Base-by-base conservation (phyloP, 1,140 invertebrate species). In the Cardiocondyla obscurior region DNA sequence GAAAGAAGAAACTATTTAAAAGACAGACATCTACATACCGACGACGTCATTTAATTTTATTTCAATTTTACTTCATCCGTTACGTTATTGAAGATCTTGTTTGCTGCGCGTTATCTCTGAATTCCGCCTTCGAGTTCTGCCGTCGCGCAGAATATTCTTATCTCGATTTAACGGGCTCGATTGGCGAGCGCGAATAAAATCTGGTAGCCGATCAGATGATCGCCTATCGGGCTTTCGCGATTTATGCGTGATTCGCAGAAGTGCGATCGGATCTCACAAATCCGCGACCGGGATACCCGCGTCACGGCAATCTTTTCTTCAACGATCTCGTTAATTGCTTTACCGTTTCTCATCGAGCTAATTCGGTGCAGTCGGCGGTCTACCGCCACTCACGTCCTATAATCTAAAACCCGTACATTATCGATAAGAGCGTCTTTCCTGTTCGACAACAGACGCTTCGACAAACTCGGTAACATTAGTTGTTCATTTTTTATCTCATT, bases 1-100 rank as follows among this genome's bases (percentile, higher is more conserved):
- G 86, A 42, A 58, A 25, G 93, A 88, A 92, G 86, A 42, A 58
- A 25, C 19, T 33, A 39, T 3, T 36, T 19, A 28, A 69, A 53
- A 7, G 14, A 22, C 5, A 7, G 16, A 1, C n/a, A 51, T 30
- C 19, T 51, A 19, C 14, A 12, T 14, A 19, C 10, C 28, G 30
- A 14, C 16, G 10, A n/a, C n/a, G n/a, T n/a, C n/a, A n/a, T n/a
- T n/a, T n/a, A n/a, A n/a, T n/a, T 69, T 49, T 12, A 33, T 51
- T 30, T 19, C 4, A 2, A 25, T 55, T 55, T 36, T 33, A 12
- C 25, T 3, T 7, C 19, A 58, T n/a, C 30, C 58, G 19, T 33
- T n/a, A n/a, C n/a, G 39, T 46, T 62, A 74, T 16, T 22, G 14
- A 36, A n/a, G 62, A 39, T 36, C 57, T 33, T 5, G n/a, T 60